phyloP scores from a whole-genome alignment of 2,797 vertebrate species.

The Sorex maritimensis region DNA sequence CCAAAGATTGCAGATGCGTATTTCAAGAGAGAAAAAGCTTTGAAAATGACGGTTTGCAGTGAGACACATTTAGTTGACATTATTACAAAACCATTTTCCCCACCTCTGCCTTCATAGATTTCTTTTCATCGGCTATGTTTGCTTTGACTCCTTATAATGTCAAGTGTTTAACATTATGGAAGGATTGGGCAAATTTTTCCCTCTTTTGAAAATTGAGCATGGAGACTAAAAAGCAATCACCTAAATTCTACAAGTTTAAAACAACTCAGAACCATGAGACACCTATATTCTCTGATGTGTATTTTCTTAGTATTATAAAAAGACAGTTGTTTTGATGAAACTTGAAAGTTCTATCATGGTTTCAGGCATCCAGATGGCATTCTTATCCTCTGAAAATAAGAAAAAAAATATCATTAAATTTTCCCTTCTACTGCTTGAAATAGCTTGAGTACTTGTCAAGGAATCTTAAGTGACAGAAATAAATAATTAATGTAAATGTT shows the following conservation, averaged over 20 bases:
- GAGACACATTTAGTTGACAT: background rate
- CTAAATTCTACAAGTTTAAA: background rate
- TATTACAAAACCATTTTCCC: background rate
- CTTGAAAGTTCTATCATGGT: background rate
- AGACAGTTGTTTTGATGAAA: too few relatives aligned
- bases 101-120: background rate
- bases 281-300: background rate
- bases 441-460: background rate
- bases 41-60: background rate
- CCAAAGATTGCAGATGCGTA: background rate
- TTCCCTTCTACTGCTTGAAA: background rate
- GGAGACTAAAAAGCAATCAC: background rate
- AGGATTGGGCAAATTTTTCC: background rate
- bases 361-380: background rate
- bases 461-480: background rate
- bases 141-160: background rate
- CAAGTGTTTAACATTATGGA: background rate
- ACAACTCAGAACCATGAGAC: background rate
- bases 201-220: background rate
- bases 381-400: background rate
- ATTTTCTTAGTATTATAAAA: too few relatives aligned
- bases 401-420: too few relatives aligned
- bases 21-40: constrained; percentile 35
- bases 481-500: background rate
- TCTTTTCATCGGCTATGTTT: background rate